phyloP scores from a whole-genome alignment of 1,140 invertebrate genomes.

The Drosophila athabasca region DNA sequence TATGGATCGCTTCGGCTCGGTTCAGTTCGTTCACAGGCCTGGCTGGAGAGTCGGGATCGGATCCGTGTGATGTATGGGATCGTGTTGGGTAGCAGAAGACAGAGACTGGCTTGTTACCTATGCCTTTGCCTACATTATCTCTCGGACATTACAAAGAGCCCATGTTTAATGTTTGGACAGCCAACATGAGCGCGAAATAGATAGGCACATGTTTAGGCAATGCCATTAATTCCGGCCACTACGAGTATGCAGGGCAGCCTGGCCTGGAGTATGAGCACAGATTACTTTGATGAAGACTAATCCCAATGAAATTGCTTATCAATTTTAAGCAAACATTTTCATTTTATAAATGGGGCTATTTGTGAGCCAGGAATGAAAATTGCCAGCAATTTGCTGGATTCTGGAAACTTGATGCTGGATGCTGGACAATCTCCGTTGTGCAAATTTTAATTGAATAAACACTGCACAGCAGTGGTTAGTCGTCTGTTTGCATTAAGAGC shows the following conservation, averaged over 20 bases:
- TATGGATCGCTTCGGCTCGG: slow-evolving; percentile 18
- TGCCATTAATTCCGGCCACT: background rate
- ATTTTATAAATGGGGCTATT: too few relatives aligned
- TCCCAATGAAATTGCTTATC: slow-evolving; percentile 46
- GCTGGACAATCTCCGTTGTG: slow-evolving; percentile 40
- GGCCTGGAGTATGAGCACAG: slow-evolving; percentile 22
- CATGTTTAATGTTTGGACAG: slow-evolving; percentile 30
- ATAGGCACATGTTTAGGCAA: background rate
- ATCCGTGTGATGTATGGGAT: slow-evolving; percentile 44
- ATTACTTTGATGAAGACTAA: slow-evolving; percentile 32
- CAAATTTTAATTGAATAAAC: slow-evolving; percentile 76
- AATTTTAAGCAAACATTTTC: background rate
- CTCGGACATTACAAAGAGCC: background rate
- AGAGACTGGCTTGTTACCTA: slow-evolving; percentile 11
- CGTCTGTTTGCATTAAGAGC: slow-evolving; percentile 69
- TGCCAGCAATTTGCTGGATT: slow-evolving; percentile 58
- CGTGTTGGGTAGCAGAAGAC: slow-evolving; percentile 42
- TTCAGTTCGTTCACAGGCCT: slow-evolving; percentile 39
- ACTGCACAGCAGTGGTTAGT: slow-evolving; percentile 53
- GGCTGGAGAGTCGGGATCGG: slow-evolving; percentile 1
- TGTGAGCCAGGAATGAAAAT: slow-evolving; percentile 38
- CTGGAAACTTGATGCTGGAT: background rate
- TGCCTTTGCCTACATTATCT: background rate
- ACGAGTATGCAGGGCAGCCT: background rate
- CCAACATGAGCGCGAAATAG: slow-evolving; percentile 23